Conservation (phyloP, 2,113 vertebrate genomes). For the Hyaena hyaena region DNA sequence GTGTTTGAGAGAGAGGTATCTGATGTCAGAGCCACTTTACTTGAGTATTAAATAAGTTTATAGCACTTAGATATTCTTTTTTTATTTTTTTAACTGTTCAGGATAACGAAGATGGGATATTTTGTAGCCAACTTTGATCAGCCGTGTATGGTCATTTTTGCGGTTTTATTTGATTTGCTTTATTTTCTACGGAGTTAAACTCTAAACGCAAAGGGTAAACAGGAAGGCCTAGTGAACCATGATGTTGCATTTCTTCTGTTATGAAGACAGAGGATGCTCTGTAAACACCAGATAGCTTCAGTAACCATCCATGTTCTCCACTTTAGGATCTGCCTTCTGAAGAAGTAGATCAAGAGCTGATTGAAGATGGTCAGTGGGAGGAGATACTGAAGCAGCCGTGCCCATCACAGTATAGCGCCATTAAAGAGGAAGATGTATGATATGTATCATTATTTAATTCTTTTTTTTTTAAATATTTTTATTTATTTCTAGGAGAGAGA, state of each 20-base stretch:
- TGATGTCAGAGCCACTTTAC: not conserved
- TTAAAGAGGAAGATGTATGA: slow-evolving; percentile 96
- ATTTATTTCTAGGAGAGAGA: too few relatives aligned
- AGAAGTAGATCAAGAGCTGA: slow-evolving; percentile 91
- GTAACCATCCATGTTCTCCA: not conserved
- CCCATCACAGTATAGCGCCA: slow-evolving; percentile 89
- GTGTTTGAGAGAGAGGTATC: not conserved
- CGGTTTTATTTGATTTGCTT: not conserved
- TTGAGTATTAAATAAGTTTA: not conserved
- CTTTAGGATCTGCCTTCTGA: slow-evolving; percentile 91
- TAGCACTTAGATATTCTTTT: not conserved
- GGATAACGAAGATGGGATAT: not conserved
- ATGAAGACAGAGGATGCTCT: not conserved
- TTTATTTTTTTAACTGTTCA: not conserved
- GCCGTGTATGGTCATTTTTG: not conserved
- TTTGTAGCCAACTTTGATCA: not conserved
- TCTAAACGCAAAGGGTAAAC: not conserved
- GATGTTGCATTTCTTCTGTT: not conserved
- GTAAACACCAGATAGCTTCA: too few relatives aligned
- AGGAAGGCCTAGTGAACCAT: not conserved
- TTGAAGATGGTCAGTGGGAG: slow-evolving; percentile 92
- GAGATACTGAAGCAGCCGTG: slow-evolving; percentile 93
- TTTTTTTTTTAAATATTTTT: not conserved
- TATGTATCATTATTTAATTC: not conserved
- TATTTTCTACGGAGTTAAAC: not conserved